These are phyloP conservation scores for Priocnemis perturbator DNA, from an alignment of 2,888 invertebrate genomes.

Conservation along the genomic window DNA sequence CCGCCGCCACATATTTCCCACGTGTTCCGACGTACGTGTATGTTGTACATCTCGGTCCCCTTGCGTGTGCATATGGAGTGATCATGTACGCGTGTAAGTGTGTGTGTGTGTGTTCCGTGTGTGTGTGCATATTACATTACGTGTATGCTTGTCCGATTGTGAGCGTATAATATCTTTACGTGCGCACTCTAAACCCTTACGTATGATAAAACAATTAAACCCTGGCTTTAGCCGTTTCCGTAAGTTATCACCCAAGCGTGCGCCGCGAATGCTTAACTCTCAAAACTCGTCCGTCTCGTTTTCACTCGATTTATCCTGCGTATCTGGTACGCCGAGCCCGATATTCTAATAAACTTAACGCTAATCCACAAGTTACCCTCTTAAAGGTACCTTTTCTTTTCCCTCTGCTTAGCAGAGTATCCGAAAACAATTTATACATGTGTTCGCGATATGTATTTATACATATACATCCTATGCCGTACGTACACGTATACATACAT, in stretches of 20 bases:
- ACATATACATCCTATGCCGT: slow-evolving; percentile 26
- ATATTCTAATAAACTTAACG: slow-evolving; percentile 50
- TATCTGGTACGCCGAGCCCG: slow-evolving; percentile 19
- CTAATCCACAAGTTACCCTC: slow-evolving; percentile 48
- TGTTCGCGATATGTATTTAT: slow-evolving; percentile 29
- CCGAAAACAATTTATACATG: slow-evolving; percentile 44
- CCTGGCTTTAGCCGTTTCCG: slow-evolving; percentile 22
- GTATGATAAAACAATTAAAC: slow-evolving; percentile 44
- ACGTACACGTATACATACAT: slow-evolving; percentile 25
- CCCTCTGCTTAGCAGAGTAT: slow-evolving; percentile 56
- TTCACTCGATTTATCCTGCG: not conserved
- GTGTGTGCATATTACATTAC: slow-evolving; percentile 20
- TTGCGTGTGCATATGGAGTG: slow-evolving; percentile 3
- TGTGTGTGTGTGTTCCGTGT: slow-evolving; percentile 23
- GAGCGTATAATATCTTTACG: slow-evolving; percentile 30
- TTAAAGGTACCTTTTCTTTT: slow-evolving; percentile 39
- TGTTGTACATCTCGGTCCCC: not conserved
- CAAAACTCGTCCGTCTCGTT: not conserved
- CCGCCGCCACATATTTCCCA: too few relatives aligned
- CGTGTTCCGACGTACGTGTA: not conserved
- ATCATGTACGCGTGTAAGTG: slow-evolving; percentile 19
- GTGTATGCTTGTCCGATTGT: slow-evolving; percentile 23
- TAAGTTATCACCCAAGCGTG: slow-evolving; percentile 9
- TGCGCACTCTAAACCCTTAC: slow-evolving; percentile 34
- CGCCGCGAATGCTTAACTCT: slow-evolving; percentile 19